phyloP scores from a whole-genome alignment of 2,888 invertebrate genomes.

The Drosophila colorata region DNA sequence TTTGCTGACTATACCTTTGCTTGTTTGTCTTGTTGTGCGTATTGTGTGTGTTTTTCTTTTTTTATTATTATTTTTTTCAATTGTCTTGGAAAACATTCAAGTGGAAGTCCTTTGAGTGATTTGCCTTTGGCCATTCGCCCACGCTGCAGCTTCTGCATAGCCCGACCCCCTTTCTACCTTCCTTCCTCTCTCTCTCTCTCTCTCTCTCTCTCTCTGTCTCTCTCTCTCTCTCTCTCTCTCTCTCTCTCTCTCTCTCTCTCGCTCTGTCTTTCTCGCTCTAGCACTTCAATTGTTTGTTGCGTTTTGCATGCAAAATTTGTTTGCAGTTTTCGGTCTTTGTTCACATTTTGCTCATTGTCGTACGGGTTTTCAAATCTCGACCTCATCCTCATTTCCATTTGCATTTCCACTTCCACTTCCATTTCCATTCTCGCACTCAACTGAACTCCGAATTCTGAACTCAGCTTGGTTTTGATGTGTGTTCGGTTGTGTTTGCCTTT shows the following conservation, averaged over 20 bases:
- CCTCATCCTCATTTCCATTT: slow-evolving; percentile 5
- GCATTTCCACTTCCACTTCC: background rate
- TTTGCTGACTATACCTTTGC: background rate
- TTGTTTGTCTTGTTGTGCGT: slow-evolving; percentile 1
- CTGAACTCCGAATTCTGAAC: slow-evolving; percentile 8
- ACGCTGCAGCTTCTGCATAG: slow-evolving; percentile 18
- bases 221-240: background rate
- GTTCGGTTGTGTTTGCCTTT: slow-evolving; percentile 10
- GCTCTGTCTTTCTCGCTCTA: background rate
- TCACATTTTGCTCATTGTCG: slow-evolving; percentile 52
- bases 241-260: background rate
- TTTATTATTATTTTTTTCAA: slow-evolving; percentile 26
- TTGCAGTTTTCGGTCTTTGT: slow-evolving; percentile 66
- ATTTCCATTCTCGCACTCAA: background rate
- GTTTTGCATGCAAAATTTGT: slow-evolving; percentile 75
- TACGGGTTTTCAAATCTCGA: slow-evolving; percentile 14
- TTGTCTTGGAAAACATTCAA: slow-evolving; percentile 68
- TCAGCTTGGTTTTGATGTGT: slow-evolving; percentile 1
- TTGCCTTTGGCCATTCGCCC: slow-evolving; percentile 26
- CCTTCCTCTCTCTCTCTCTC: background rate
- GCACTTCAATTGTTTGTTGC: slow-evolving; percentile 60
- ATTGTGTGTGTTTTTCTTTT: slow-evolving; percentile 16
- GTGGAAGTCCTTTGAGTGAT: slow-evolving; percentile 74
- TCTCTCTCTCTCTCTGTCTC: background rate
- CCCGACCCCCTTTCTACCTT: slow-evolving; percentile 7